These are phyloP conservation scores for Cryptoleucopteryx plumbea DNA, from an alignment of 2,113 vertebrate species.

Conservation along the genomic window DNA sequence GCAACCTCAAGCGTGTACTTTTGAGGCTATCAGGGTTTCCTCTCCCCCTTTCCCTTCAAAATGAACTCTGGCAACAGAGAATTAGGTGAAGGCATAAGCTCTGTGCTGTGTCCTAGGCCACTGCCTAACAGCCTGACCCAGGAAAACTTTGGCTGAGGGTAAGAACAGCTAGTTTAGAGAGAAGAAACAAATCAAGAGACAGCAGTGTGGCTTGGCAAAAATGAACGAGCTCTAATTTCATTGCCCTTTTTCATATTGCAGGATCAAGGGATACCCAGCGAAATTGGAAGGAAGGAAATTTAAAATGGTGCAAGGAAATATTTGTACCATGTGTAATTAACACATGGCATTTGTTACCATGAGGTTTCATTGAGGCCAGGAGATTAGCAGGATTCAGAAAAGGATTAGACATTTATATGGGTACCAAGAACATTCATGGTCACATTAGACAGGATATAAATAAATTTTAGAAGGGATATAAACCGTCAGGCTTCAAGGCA, in stretches of 20 bases:
- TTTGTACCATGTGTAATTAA: conserved; percentile 40
- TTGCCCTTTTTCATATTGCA: background rate
- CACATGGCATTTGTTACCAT: conserved; percentile 47
- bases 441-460: conserved; percentile 58
- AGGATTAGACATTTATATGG: conserved; percentile 56
- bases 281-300: background rate
- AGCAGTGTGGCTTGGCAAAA: background rate
- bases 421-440: conserved; percentile 37
- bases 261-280: background rate
- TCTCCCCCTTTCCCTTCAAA: background rate
- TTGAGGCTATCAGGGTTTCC: background rate
- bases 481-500: conserved; percentile 39
- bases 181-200: background rate
- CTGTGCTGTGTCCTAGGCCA: background rate
- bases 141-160: background rate
- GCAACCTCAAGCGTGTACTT: background rate
- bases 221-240: background rate
- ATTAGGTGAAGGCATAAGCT: background rate
- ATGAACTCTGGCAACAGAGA: background rate
- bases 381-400: conserved; percentile 62
- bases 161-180: background rate
- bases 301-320: conserved; percentile 42
- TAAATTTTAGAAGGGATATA: conserved; percentile 51
- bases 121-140: background rate
- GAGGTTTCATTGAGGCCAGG: conserved; percentile 18